Evolutionary conservation across 2,888 invertebrate species (phyloP).

Genomic region (Listrodromus nycthemerus): DNA sequence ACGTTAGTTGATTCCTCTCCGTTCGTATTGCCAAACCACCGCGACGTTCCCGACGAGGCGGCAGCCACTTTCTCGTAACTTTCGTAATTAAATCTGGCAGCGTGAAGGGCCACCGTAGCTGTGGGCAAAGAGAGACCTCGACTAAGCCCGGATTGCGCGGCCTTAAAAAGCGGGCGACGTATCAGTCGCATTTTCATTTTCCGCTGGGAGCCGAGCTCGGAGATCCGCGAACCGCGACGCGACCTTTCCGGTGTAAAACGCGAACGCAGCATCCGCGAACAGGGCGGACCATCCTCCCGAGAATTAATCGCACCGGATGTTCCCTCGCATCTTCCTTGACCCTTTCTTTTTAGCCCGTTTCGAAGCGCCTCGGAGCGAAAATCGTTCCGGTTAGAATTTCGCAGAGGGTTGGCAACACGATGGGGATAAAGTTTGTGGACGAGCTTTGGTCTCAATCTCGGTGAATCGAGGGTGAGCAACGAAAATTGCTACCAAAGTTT

Average conservation of each 20-base stretch:
- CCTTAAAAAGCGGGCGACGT: constrained; percentile 63
- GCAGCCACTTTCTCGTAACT: constrained; percentile 73
- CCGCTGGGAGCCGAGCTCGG: constrained; percentile 15
- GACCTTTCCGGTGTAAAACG: background rate
- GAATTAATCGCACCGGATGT: background rate
- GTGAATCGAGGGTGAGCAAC: background rate
- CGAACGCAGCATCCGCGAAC: background rate
- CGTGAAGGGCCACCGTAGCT: background rate
- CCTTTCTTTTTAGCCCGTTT: background rate
- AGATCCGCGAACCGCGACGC: background rate
- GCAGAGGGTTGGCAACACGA: constrained; percentile 4
- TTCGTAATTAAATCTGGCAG: constrained; percentile 73
- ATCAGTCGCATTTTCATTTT: constrained; percentile 67
- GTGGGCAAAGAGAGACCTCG: background rate
- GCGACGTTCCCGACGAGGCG: constrained; percentile 55
- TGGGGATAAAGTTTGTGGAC: background rate
- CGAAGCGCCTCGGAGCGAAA: background rate
- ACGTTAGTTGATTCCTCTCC: constrained; percentile 48
- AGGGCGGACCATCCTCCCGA: background rate
- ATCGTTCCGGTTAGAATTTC: background rate
- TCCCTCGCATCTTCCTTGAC: constrained; percentile 4
- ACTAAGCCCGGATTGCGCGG: constrained; percentile 37
- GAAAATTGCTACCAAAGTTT: no score
- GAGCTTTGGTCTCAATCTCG: background rate
- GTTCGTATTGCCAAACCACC: constrained; percentile 51